Conservation (phyloP, 1,140 invertebrate genomes). For the Carcinoscorpius rotundicauda region DNA sequence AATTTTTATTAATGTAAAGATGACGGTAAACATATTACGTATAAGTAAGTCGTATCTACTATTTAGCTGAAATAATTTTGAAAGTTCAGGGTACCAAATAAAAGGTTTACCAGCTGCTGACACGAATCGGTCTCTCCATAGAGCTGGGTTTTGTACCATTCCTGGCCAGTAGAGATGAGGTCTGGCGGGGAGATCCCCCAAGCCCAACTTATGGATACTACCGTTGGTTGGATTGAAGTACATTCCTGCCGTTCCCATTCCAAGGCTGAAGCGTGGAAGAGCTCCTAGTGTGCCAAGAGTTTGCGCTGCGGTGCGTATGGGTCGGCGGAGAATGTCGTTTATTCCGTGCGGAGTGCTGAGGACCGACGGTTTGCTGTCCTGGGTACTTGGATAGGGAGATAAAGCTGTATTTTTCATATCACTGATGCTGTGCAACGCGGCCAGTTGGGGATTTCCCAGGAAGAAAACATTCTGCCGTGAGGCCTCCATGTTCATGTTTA, state of each 20-base stretch:
- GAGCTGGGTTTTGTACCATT: slow-evolving; percentile 56
- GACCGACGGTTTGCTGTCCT: neutral
- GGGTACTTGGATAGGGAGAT: neutral
- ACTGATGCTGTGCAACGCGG: slow-evolving; percentile 86
- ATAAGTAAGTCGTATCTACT: too few species aligned
- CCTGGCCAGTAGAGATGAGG: slow-evolving; percentile 86
- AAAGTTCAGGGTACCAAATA: too few species aligned
- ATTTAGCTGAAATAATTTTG: too few species aligned
- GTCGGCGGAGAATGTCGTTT: slow-evolving; percentile 82
- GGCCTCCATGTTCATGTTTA: slow-evolving; percentile 41
- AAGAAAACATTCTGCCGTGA: slow-evolving; percentile 42
- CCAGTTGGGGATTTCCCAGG: slow-evolving; percentile 59
- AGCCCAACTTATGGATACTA: slow-evolving; percentile 20
- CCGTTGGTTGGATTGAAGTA: slow-evolving; percentile 39
- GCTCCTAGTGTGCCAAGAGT: slow-evolving; percentile 8
- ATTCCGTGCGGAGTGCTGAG: slow-evolving; percentile 76
- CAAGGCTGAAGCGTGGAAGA: slow-evolving; percentile 36
- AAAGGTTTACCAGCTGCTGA: slow-evolving; percentile 52
- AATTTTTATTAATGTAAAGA: too few species aligned
- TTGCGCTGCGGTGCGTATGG: slow-evolving; percentile 34
- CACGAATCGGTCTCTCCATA: slow-evolving; percentile 26
- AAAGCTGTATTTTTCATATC: slow-evolving; percentile 49
- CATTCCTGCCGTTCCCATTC: slow-evolving; percentile 33
- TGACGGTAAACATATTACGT: too few species aligned
- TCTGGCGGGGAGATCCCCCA: slow-evolving; percentile 39